Conservation (phyloP, 2,888 invertebrate genomes). For the Brachypterus glaber region DNA sequence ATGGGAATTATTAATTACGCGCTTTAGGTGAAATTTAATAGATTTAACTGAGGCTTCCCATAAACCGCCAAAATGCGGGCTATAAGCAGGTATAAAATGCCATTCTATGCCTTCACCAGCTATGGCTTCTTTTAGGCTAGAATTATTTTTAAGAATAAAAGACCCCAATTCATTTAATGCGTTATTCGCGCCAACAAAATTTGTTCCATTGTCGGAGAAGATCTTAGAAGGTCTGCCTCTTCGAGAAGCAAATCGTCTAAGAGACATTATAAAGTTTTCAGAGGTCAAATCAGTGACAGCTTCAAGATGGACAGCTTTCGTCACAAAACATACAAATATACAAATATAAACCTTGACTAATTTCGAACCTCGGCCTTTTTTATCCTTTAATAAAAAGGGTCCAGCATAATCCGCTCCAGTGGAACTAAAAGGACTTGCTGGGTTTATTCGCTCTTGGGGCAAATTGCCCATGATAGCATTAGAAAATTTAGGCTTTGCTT, state of each 20-base stretch:
- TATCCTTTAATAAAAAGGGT: slow-evolving; percentile 17
- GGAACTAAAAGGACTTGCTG: slow-evolving; percentile 15
- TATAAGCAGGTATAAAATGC: slow-evolving; percentile 27
- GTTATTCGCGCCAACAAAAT: slow-evolving; percentile 18
- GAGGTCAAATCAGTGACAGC: slow-evolving; percentile 17
- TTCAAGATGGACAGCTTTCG: slow-evolving; percentile 22
- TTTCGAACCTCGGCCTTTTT: slow-evolving; percentile 15
- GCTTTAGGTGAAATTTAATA: slow-evolving; percentile 26
- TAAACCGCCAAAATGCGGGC: slow-evolving; percentile 25
- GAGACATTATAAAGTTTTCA: slow-evolving; percentile 17
- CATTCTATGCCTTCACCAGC: too few species aligned
- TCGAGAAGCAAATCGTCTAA: slow-evolving; percentile 18
- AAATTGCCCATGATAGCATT: slow-evolving; percentile 15
- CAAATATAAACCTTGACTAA: slow-evolving; percentile 16
- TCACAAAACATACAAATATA: slow-evolving; percentile 20
- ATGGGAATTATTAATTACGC: slow-evolving; percentile 18
- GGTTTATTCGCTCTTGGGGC: slow-evolving; percentile 11
- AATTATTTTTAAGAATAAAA: too few species aligned
- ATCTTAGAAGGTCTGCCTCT: slow-evolving; percentile 16
- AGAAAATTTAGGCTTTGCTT: slow-evolving; percentile 7
- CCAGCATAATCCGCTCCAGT: slow-evolving; percentile 22
- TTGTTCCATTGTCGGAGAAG: slow-evolving; percentile 20
- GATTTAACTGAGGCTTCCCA: slow-evolving; percentile 21
- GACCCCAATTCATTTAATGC: too few species aligned
- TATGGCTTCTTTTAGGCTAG: too few species aligned